These are phyloP conservation scores for Cephus sareptanus DNA, from an alignment of 2,888 invertebrate genomes.

Conservation along the genomic window DNA sequence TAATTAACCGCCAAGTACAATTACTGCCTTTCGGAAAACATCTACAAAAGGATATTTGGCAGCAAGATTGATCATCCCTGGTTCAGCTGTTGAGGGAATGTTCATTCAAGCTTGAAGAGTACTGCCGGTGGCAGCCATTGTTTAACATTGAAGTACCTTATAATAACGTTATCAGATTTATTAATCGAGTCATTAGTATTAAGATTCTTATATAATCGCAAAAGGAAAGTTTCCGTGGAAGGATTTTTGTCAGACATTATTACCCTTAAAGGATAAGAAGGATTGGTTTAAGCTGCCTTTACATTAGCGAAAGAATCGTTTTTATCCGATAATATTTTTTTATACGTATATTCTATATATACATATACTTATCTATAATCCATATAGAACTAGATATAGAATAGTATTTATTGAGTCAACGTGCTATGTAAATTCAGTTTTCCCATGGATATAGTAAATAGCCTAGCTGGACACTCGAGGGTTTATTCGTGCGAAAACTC, in stretches of 20 bases:
- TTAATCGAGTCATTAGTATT: background rate
- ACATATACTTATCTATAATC: background rate
- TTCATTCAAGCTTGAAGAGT: background rate
- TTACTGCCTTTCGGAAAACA: background rate
- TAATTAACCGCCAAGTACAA: background rate
- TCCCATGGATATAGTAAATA: background rate
- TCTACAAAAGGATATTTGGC: background rate
- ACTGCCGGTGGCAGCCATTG: background rate
- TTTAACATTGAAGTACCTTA: background rate
- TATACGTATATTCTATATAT: background rate
- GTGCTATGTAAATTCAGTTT: background rate
- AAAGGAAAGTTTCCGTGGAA: background rate
- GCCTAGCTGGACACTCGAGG: background rate
- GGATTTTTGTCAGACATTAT: background rate
- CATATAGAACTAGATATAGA: background rate
- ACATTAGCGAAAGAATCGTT: background rate
- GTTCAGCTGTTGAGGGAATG: background rate
- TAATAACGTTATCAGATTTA: background rate
- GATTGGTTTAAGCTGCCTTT: background rate
- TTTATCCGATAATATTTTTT: background rate
- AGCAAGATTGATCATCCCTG: background rate
- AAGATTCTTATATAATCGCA: background rate
- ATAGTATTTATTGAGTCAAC: background rate
- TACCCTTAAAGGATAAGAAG: background rate
- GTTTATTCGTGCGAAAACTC: background rate